phyloP scores from a whole-genome alignment of 2,888 invertebrate species.

The Oscheius sp. region DNA sequence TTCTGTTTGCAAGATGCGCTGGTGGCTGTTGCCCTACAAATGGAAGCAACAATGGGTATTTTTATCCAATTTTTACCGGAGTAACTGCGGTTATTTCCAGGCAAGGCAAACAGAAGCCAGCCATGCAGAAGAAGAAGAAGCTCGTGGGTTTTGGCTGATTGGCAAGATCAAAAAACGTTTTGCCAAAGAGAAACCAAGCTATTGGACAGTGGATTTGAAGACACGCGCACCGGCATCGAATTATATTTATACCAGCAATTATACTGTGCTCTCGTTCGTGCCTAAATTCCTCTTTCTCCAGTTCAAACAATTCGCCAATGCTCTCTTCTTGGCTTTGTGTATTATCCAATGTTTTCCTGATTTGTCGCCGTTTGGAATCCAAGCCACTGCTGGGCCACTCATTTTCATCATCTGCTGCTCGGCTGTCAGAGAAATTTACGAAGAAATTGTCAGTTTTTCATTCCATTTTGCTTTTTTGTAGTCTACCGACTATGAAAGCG shows the following conservation, averaged over 20 bases:
- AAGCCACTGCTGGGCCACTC: slow-evolving; percentile 94
- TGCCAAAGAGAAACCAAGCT: background rate
- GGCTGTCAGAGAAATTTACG: slow-evolving; percentile 94
- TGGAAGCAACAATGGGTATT: slow-evolving; percentile 21
- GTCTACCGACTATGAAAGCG: background rate
- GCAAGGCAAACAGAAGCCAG: background rate
- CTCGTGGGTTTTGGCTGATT: background rate
- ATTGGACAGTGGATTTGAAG: background rate
- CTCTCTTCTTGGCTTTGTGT: slow-evolving; percentile 97
- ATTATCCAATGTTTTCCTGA: slow-evolving; percentile 96
- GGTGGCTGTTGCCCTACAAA: slow-evolving; percentile 23
- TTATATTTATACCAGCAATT: slow-evolving; percentile 89
- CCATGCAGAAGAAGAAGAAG: background rate
- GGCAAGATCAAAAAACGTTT: background rate
- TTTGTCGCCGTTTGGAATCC: slow-evolving; percentile 96
- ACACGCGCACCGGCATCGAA: background rate
- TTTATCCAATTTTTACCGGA: background rate
- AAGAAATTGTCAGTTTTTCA: slow-evolving; percentile 87
- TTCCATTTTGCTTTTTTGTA: background rate
- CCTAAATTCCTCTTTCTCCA: slow-evolving; percentile 98
- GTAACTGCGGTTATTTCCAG: background rate
- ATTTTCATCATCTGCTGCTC: slow-evolving; percentile 94
- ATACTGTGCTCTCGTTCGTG: slow-evolving; percentile 84
- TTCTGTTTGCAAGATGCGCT: background rate
- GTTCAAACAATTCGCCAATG: slow-evolving; percentile 97